Conservation (phyloP, 2,888 invertebrate genomes). For the Leptinotarsa tumamoca region DNA sequence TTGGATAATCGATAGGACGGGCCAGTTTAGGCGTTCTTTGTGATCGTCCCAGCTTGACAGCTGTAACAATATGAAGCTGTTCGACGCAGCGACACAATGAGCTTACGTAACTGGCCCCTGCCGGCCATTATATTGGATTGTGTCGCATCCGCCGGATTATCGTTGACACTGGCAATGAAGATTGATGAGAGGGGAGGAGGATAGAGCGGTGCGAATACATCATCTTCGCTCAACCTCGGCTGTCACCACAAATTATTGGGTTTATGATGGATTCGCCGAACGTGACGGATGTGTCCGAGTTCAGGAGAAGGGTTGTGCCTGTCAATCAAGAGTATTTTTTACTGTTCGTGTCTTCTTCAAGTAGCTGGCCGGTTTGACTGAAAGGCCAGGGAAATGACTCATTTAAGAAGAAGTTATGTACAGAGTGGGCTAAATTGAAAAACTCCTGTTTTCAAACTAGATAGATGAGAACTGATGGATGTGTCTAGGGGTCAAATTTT, state of each 20-base stretch:
- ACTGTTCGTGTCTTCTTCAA: too few species aligned
- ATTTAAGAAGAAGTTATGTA: too few species aligned
- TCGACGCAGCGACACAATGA: constrained; percentile 49
- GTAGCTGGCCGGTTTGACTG: too few species aligned
- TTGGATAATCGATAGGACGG: constrained; percentile 33
- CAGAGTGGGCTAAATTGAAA: too few species aligned
- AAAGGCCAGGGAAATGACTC: too few species aligned
- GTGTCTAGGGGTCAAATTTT: too few species aligned
- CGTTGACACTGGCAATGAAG: constrained; percentile 61
- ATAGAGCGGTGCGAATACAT: constrained; percentile 56
- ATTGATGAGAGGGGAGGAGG: constrained; percentile 59
- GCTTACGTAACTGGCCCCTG: constrained; percentile 58
- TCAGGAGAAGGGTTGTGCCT: constrained; percentile 31
- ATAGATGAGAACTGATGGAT: too few species aligned
- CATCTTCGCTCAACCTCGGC: constrained; percentile 60
- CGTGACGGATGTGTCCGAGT: constrained; percentile 34
- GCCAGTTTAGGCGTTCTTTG: constrained; percentile 37
- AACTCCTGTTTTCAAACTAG: too few species aligned
- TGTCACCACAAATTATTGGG: constrained; percentile 65
- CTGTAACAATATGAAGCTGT: constrained; percentile 59
- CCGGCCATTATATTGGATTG: constrained; percentile 62
- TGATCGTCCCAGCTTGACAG: constrained; percentile 50
- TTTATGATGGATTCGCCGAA: constrained; percentile 59
- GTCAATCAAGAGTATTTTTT: constrained; percentile 20
- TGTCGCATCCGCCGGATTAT: constrained; percentile 60